phyloP scores from a whole-genome alignment of 2,888 invertebrate genomes.

The Drosophila mercatorum region DNA sequence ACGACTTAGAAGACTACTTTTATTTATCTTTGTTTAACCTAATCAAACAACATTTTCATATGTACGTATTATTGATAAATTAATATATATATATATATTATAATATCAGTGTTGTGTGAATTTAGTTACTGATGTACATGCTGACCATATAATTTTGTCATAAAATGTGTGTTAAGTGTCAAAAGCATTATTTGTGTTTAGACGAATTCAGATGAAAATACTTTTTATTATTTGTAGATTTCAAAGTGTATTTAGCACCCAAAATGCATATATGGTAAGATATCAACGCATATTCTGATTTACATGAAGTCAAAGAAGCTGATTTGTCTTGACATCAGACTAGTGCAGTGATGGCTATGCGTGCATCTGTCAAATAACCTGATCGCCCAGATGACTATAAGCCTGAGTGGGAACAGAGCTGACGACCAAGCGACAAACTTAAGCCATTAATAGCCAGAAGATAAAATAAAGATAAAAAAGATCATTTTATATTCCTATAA shows the following conservation, averaged over 20 bases:
- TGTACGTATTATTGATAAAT: conserved; percentile 46
- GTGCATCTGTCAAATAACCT: neutral
- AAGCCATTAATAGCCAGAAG: no score
- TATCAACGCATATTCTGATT: neutral
- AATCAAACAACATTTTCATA: conserved; percentile 42
- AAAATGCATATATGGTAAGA: neutral
- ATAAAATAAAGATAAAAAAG: no score
- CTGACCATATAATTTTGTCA: conserved; percentile 9
- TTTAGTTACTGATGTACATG: conserved; percentile 5
- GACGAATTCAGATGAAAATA: neutral
- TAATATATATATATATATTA: conserved; percentile 35
- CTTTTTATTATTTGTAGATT: neutral
- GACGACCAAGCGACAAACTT: no score
- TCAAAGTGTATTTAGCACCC: neutral
- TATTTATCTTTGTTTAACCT: conserved; percentile 36
- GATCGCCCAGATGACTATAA: neutral
- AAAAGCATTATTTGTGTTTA: neutral
- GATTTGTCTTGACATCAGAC: no score
- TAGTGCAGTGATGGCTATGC: no score
- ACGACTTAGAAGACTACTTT: conserved; percentile 31
- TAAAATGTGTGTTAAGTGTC: conserved; percentile 6
- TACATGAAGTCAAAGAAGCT: neutral
- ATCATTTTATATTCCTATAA: neutral
- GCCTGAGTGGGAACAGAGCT: neutral
- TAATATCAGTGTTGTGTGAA: conserved; percentile 11